Evolutionary conservation across 2,797 vertebrate species (phyloP), one percentile per base, ranked within the genome.

Genomic region (Enteromius thamalakanensis): DNA sequence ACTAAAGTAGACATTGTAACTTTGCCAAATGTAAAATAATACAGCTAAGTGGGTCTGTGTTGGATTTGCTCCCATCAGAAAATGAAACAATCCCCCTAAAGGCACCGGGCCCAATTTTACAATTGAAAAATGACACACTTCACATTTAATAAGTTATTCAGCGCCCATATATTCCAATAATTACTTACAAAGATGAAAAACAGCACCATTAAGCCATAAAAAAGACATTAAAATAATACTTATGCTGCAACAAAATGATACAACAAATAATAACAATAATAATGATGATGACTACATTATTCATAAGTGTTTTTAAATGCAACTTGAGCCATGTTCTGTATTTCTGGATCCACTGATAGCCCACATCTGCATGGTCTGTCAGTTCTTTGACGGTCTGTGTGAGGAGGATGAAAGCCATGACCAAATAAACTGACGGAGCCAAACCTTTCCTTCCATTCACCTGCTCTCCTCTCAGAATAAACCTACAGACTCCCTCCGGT

Each of bases 321-420:
- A 82, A 45, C 76, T 51, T 82, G 76, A 70, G 34, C 67, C 68
- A 75, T 83, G 58, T 79, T 76, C 67, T 68, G 71, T 80, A 85
- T 85, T 83, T 81, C 64, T 81, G 79, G 68, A 81, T 60, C 68
- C 55, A 51, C 34, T 79, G 45, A 79, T 79, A 77, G 84, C 91
- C 90, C 89, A 91, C 92, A 92, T 90, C 84, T 88, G 90, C 89
- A 93, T 91, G 92, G 88, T 90, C 91, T 92, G 94, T 95, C 94
- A 95, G 90, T 91, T 95, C 92, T 91, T 90, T 94, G 94, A 94
- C 91, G 92, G 89, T 90, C 87, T 88, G 90, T 92, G 90, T 90
- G 89, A 86, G 92, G 91, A 89, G 74, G 87, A 90, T 91, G 92
- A 93, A 93, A 90, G 91, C 90, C 91, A 90, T 89, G 93, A 87